Conservation (phyloP, 1,140 invertebrate genomes). For the Zophobas atratus region DNA sequence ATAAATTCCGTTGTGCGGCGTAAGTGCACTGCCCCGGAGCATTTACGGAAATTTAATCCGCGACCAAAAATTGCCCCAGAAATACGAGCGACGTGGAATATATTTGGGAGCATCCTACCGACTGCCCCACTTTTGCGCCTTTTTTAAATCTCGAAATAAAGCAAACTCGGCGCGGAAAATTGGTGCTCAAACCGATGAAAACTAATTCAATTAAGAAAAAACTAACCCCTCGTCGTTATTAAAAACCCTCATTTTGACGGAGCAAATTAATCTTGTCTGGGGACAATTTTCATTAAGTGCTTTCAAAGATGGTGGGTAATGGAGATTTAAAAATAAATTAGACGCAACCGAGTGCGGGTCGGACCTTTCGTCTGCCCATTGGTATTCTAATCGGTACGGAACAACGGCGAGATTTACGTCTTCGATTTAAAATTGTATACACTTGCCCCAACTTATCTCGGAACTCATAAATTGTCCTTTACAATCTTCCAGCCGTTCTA, state of each 20-base stretch:
- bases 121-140: not conserved
- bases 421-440: constrained; percentile 41
- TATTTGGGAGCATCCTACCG: not conserved
- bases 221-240: too few species aligned
- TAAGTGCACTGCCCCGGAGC: constrained; percentile 28
- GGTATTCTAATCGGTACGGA: constrained; percentile 6
- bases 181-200: too few species aligned
- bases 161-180: too few species aligned
- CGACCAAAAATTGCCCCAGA: constrained; percentile 21
- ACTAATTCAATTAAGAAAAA: too few species aligned
- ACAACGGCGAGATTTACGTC: constrained; percentile 29
- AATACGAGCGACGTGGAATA: not conserved
- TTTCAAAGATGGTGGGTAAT: not conserved
- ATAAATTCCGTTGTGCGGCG: constrained; percentile 6
- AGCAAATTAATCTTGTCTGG: not conserved
- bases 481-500: constrained; percentile 16
- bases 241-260: not conserved
- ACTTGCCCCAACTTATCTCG: constrained; percentile 27
- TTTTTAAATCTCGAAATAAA: not conserved
- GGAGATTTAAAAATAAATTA: constrained; percentile 12
- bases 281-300: not conserved
- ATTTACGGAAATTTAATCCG: constrained; percentile 27
- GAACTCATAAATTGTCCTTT: constrained; percentile 33
- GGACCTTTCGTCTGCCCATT: not conserved
- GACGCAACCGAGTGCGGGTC: not conserved